Conservation (phyloP, 2,888 invertebrate species). For the Drosophila recens region DNA sequence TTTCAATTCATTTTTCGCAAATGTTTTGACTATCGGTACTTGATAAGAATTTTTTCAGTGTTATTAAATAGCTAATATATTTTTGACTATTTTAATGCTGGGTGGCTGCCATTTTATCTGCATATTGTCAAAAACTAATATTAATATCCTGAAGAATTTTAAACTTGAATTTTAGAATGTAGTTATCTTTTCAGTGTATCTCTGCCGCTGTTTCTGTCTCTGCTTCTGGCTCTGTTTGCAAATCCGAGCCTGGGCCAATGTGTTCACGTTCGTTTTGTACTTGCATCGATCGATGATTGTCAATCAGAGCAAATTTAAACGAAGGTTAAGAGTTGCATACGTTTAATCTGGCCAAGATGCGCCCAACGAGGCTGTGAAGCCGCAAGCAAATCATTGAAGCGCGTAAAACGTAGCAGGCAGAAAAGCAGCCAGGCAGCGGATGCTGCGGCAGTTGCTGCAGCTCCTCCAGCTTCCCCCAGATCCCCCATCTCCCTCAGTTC, state of each 20-base stretch:
- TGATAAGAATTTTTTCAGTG: no score
- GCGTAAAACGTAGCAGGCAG: conserved; percentile 68
- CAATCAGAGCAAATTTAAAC: conserved; percentile 77
- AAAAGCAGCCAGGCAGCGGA: conserved; percentile 46
- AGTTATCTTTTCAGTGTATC: background rate
- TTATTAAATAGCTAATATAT: no score
- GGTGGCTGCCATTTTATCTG: no score
- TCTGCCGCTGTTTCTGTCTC: conserved; percentile 6
- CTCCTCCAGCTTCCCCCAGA: conserved; percentile 45
- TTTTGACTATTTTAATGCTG: no score
- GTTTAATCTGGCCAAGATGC: conserved; percentile 62
- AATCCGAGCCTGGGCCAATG: conserved; percentile 35
- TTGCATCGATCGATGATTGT: conserved; percentile 73
- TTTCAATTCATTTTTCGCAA: no score
- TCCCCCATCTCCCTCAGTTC: conserved; percentile 4
- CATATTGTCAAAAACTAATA: no score
- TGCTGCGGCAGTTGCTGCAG: no score
- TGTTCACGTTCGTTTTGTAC: conserved; percentile 49
- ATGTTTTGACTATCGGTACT: no score
- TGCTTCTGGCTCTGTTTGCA: conserved; percentile 16
- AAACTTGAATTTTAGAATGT: no score
- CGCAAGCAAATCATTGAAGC: conserved; percentile 71
- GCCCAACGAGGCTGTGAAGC: conserved; percentile 37
- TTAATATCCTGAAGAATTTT: no score
- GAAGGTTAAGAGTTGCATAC: conserved; percentile 82